Conservation (phyloP, 2,888 invertebrate genomes). For the Amphimallon solstitiale region DNA sequence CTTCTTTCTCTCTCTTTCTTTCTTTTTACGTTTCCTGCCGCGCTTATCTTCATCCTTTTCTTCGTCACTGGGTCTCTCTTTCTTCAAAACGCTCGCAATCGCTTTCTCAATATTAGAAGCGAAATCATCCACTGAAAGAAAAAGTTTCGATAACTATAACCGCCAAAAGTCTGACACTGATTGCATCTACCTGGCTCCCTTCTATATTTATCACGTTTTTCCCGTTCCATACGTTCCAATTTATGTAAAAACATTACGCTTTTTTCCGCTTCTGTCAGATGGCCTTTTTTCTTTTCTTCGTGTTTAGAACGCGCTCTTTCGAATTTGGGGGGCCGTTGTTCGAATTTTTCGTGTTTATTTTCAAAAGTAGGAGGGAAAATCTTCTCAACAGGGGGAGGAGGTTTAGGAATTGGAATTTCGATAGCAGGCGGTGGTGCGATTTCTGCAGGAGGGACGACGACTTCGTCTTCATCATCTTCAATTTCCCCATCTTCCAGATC, state of each 20-base stretch:
- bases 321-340: conserved; percentile 34
- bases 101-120: conserved; percentile 83
- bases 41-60: conserved; percentile 67
- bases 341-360: conserved; percentile 39
- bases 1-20: conserved; percentile 65
- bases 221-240: conserved; percentile 59
- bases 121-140: conserved; percentile 72
- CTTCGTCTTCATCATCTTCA: conserved; percentile 73
- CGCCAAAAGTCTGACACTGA: conserved; percentile 8
- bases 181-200: conserved; percentile 51
- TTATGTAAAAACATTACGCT: conserved; percentile 61
- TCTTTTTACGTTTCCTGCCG: conserved; percentile 69
- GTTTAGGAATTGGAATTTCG: conserved; percentile 45
- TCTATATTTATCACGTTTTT: conserved; percentile 58
- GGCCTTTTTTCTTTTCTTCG: conserved; percentile 53
- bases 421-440: neutral
- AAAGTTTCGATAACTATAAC: conserved; percentile 7
- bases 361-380: neutral
- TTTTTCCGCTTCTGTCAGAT: conserved; percentile 62
- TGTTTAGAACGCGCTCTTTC: conserved; percentile 51
- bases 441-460: conserved; percentile 46
- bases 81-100: conserved; percentile 79
- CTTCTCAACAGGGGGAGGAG: conserved; percentile 4
- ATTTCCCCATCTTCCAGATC: conserved; percentile 91
- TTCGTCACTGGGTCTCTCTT: conserved; percentile 65